Evolutionary conservation across 2,113 vertebrate genomes (phyloP).

Genomic region (Chroicocephalus ridibundus): DNA sequence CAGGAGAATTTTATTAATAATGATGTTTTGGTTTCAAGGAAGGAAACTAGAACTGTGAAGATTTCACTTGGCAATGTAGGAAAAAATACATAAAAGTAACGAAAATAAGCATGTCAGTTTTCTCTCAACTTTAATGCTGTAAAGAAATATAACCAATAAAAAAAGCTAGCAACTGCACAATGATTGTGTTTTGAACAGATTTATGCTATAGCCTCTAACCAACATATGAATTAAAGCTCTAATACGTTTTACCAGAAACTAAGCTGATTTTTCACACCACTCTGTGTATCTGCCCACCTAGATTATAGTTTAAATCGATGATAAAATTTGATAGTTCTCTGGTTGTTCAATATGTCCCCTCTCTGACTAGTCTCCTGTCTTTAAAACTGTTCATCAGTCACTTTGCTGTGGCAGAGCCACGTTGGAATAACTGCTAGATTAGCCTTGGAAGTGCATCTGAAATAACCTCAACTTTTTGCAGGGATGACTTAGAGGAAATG

Average conservation of each 20-base stretch:
- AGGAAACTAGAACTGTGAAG: neutral
- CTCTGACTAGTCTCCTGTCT: neutral
- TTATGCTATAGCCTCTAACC: neutral
- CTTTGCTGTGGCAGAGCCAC: neutral
- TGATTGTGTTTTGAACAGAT: neutral
- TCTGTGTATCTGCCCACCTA: neutral
- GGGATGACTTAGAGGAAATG: neutral
- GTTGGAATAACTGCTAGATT: neutral
- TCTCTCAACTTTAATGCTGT: neutral
- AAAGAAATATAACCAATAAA: neutral
- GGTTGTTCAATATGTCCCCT: neutral
- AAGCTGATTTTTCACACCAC: neutral
- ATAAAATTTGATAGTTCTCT: neutral
- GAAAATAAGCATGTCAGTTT: neutral
- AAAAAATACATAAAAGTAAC: neutral
- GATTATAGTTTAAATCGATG: neutral
- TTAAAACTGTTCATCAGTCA: neutral
- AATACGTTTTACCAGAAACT: neutral
- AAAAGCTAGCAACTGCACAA: neutral
- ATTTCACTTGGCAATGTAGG: neutral
- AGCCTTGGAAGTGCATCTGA: neutral
- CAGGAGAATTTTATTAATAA: neutral
- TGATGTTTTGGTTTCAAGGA: neutral
- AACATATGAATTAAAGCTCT: neutral
- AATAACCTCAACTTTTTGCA: neutral